These are phyloP conservation scores for Psilanteris sp. DNA, from an alignment of 1,140 invertebrate species.

Conservation along the genomic window DNA sequence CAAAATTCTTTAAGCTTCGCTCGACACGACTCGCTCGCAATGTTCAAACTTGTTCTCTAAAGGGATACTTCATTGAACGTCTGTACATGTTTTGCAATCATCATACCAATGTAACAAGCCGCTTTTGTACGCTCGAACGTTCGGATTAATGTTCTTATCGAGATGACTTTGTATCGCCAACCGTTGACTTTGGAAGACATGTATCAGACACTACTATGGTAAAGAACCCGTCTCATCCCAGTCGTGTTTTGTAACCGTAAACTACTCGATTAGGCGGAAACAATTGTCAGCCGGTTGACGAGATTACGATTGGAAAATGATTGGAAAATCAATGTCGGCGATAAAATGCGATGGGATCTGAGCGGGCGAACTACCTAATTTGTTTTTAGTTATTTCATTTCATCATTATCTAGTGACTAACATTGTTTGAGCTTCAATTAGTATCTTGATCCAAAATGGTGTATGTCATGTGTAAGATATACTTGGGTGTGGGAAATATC, in stretches of 20 bases:
- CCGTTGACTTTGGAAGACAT: slow-evolving; percentile 33
- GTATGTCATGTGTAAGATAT: slow-evolving; percentile 81
- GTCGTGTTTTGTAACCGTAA: slow-evolving; percentile 20
- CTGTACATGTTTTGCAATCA: slow-evolving; percentile 31
- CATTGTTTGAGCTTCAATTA: slow-evolving; percentile 81
- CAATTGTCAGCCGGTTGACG: no score
- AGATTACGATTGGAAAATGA: no score
- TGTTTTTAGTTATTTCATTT: slow-evolving; percentile 78
- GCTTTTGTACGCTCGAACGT: no score
- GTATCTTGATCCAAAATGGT: slow-evolving; percentile 80
- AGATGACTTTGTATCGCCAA: no score
- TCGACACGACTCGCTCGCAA: no score
- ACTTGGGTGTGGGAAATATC: slow-evolving; percentile 79
- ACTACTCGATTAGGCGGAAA: no score
- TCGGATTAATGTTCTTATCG: no score
- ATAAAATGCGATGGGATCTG: slow-evolving; percentile 55
- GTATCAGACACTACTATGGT: slow-evolving; percentile 54
- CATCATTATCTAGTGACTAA: slow-evolving; percentile 81
- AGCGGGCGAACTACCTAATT: slow-evolving; percentile 72
- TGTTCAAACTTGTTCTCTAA: slow-evolving; percentile 26
- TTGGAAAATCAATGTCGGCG: no score
- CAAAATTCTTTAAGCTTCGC: no score
- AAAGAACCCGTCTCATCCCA: slow-evolving; percentile 69
- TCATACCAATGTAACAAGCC: no score
- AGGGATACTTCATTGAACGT: slow-evolving; percentile 28